phyloP scores from a whole-genome alignment of 2,888 invertebrate species.

The Drosophila kanekoi region DNA sequence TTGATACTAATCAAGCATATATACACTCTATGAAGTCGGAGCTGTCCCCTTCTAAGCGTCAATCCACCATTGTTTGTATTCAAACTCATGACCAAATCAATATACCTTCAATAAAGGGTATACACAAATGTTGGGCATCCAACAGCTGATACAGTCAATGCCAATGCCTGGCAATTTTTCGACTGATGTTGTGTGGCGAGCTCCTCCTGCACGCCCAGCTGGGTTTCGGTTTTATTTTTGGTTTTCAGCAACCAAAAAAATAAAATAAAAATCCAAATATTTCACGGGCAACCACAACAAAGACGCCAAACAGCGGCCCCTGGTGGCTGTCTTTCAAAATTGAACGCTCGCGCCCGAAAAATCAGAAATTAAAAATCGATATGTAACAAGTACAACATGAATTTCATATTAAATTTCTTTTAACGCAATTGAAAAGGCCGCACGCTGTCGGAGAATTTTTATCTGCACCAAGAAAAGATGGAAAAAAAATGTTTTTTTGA shows the following conservation, averaged over 20 bases:
- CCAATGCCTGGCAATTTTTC: too few species aligned
- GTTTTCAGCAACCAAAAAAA: background rate
- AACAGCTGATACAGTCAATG: background rate
- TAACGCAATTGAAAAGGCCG: slow-evolving; percentile 65
- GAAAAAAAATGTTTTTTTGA: slow-evolving; percentile 41
- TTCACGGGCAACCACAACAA: slow-evolving; percentile 56
- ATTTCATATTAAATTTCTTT: slow-evolving; percentile 73
- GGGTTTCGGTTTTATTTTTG: slow-evolving; percentile 23
- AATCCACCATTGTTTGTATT: background rate
- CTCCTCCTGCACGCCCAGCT: background rate
- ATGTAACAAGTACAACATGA: slow-evolving; percentile 54
- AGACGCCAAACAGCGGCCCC: slow-evolving; percentile 23
- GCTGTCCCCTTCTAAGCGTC: too few species aligned
- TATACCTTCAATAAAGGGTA: background rate
- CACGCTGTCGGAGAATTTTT: slow-evolving; percentile 35
- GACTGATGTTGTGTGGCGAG: slow-evolving; percentile 1
- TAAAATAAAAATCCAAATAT: slow-evolving; percentile 4
- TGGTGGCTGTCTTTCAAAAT: slow-evolving; percentile 26
- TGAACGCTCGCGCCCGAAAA: slow-evolving; percentile 20
- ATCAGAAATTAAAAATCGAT: slow-evolving; percentile 57
- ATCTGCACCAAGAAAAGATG: slow-evolving; percentile 14
- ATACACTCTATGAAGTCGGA: too few species aligned
- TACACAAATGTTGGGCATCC: background rate
- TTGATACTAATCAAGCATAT: too few species aligned
- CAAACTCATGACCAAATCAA: background rate